These are phyloP conservation scores for Drosophila diplacantha DNA, from an alignment of 2,888 invertebrate genomes.

Conservation along the genomic window DNA sequence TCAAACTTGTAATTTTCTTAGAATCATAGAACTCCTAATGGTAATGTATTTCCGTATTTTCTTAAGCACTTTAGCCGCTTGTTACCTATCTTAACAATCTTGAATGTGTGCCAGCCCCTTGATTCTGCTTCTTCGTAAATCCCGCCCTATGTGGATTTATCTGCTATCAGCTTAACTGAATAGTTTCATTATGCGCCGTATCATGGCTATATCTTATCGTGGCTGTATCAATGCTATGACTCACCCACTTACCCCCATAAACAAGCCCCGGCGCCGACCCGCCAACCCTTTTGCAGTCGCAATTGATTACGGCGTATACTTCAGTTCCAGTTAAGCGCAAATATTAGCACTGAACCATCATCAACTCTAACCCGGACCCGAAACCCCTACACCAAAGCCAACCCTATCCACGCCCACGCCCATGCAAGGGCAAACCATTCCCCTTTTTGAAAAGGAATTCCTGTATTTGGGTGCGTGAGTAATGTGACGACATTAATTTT, in stretches of 20 bases:
- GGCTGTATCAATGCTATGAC: slow-evolving; percentile 30
- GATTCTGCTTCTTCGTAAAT: background rate
- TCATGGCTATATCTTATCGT: slow-evolving; percentile 32
- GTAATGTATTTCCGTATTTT: background rate
- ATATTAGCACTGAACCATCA: slow-evolving; percentile 54
- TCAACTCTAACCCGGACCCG: background rate
- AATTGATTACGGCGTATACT: slow-evolving; percentile 46
- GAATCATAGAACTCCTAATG: too few relatives aligned
- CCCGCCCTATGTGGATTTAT: slow-evolving; percentile 4
- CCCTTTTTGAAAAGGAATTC: slow-evolving; percentile 5
- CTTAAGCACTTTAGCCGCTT: background rate
- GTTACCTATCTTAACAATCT: slow-evolving; percentile 3
- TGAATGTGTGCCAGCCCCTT: background rate
- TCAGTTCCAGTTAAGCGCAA: slow-evolving; percentile 50
- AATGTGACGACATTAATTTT: slow-evolving; percentile 73
- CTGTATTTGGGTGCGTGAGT: slow-evolving; percentile 63
- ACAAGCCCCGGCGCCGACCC: slow-evolving; percentile 10
- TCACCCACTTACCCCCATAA: slow-evolving; percentile 18
- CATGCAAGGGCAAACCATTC: slow-evolving; percentile 4
- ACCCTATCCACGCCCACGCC: slow-evolving; percentile 6
- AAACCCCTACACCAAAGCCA: background rate
- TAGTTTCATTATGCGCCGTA: slow-evolving; percentile 23
- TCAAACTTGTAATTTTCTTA: background rate
- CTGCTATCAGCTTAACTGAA: slow-evolving; percentile 14
- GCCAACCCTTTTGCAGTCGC: slow-evolving; percentile 23